A percentile compares a stretch with the other conserved stretches of the same genome.
These are phyloP conservation scores for Cottus gobio DNA, from an alignment of 2,113 vertebrate species.

Conservation along the genomic window DNA sequence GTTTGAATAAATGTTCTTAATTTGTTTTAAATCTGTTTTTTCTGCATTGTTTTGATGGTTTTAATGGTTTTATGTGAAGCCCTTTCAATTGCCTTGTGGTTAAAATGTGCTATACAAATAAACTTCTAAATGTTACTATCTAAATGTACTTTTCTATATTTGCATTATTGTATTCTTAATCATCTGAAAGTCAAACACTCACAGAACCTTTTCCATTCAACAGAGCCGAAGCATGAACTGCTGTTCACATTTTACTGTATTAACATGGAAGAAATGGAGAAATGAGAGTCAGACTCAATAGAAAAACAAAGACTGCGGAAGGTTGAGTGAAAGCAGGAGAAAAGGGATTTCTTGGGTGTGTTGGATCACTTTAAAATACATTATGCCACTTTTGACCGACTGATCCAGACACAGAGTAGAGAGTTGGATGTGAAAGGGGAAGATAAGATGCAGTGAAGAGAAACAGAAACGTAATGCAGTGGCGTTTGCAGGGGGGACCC, in stretches of 20 bases:
- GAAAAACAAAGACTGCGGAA: not conserved
- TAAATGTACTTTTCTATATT: not conserved
- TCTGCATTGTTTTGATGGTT: too few relatives aligned
- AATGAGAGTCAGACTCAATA: slow-evolving; percentile 45
- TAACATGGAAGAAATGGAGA: slow-evolving; percentile 42
- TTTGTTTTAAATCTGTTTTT: too few relatives aligned
- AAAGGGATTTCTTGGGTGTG: not conserved
- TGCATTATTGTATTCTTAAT: slow-evolving; percentile 6
- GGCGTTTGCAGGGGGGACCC: not conserved
- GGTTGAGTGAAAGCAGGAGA: slow-evolving; percentile 15
- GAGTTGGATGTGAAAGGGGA: not conserved
- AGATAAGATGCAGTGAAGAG: slow-evolving; percentile 11
- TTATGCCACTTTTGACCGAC: not conserved
- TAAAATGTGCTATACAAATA: too few relatives aligned
- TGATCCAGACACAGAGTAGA: slow-evolving; percentile 30
- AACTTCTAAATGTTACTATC: too few relatives aligned
- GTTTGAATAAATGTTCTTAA: too few relatives aligned
- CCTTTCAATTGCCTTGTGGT: too few relatives aligned
- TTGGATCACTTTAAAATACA: not conserved
- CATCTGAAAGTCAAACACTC: slow-evolving; percentile 7
- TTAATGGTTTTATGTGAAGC: too few relatives aligned
- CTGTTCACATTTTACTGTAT: not conserved
- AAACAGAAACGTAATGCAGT: slow-evolving; percentile 19
- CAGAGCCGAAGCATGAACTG: slow-evolving; percentile 1
- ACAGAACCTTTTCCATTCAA: not conserved